phyloP scores from a whole-genome alignment of 2,797 vertebrate genomes.

The Clarias platycephalus region DNA sequence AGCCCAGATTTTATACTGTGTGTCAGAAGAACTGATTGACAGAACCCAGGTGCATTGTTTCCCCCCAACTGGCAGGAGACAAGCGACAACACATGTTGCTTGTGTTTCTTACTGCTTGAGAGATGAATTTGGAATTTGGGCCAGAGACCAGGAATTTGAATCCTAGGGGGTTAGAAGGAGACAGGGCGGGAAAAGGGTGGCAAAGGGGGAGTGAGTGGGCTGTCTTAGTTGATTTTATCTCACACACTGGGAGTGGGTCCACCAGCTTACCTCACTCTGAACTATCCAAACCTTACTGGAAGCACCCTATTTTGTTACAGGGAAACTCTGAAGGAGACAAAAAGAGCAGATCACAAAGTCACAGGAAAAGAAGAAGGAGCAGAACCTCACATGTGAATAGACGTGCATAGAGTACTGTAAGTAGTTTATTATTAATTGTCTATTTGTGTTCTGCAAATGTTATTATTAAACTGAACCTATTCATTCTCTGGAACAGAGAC shows the following conservation, averaged over 20 bases:
- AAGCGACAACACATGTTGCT: conserved; percentile 27
- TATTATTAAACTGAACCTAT: not conserved
- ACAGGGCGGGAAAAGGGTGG: conserved; percentile 31
- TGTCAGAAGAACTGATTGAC: conserved; percentile 26
- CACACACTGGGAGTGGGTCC: conserved; percentile 33
- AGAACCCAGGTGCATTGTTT: conserved; percentile 46
- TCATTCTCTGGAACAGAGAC: not conserved
- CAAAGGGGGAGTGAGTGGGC: conserved; percentile 39
- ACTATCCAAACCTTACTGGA: conserved; percentile 28
- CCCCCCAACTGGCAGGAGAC: conserved; percentile 1
- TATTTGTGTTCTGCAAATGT: not conserved
- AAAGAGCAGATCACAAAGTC: not conserved
- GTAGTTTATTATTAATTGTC: conserved; percentile 1
- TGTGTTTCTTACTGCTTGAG: conserved; percentile 39
- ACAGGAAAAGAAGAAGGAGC: conserved; percentile 2
- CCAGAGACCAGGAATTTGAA: conserved; percentile 56
- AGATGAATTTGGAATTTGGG: conserved; percentile 54
- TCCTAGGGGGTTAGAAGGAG: conserved; percentile 47
- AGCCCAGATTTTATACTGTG: not conserved
- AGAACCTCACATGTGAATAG: not conserved
- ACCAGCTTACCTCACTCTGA: conserved; percentile 44
- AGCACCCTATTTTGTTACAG: conserved; percentile 18
- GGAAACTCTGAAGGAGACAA: not conserved
- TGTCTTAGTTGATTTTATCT: conserved; percentile 48
- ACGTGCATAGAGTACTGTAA: conserved; percentile 12